phyloP scores from a whole-genome alignment of 2,797 vertebrate species.

The Chaetophractus vellerosus region DNA sequence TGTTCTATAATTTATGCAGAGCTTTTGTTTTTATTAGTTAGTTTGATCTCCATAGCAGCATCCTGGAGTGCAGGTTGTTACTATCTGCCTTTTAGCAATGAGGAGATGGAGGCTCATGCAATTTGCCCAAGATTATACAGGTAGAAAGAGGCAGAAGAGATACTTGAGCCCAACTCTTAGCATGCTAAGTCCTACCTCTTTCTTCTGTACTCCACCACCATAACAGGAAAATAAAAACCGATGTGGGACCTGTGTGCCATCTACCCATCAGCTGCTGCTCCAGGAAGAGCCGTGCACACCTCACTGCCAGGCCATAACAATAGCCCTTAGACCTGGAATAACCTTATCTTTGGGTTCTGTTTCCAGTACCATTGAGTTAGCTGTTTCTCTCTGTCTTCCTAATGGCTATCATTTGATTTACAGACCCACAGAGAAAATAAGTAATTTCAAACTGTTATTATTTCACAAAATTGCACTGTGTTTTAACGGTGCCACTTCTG shows the following conservation, averaged over 20 bases:
- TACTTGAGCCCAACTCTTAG: background rate
- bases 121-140: background rate
- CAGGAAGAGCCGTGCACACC: background rate
- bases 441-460: slow-evolving; percentile 50
- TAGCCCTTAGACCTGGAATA: background rate
- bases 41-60: background rate
- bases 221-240: slow-evolving; percentile 25
- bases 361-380: slow-evolving; percentile 31
- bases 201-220: background rate
- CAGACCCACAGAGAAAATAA: slow-evolving; percentile 51
- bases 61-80: background rate
- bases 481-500: background rate
- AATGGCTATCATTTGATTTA: slow-evolving; percentile 51
- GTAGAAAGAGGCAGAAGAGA: background rate
- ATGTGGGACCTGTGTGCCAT: background rate
- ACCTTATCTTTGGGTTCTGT: slow-evolving; percentile 35
- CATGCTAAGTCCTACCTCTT: background rate
- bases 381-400: slow-evolving; percentile 17
- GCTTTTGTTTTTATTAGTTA: slow-evolving; percentile 21
- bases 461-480: slow-evolving; percentile 22
- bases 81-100: background rate
- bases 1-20: slow-evolving; percentile 22
- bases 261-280: background rate
- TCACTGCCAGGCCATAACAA: background rate
- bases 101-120: background rate